phyloP scores from a whole-genome alignment of 2,888 invertebrate genomes.

The Lathronympha strigana region DNA sequence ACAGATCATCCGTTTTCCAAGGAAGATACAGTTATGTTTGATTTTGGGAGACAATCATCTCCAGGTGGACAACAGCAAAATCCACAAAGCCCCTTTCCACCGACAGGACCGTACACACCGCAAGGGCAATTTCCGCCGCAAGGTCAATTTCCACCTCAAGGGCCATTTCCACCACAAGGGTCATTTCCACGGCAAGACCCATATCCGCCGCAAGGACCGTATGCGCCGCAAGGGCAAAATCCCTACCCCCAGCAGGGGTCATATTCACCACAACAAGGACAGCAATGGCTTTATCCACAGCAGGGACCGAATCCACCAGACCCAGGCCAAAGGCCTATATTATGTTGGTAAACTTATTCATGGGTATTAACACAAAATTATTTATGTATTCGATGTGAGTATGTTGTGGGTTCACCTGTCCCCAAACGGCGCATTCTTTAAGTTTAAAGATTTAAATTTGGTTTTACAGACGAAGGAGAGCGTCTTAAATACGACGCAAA shows the following conservation, averaged over 20 bases:
- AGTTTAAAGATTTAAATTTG: background rate
- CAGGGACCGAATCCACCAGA: too few species aligned
- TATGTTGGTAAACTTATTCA: too few species aligned
- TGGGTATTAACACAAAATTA: too few species aligned
- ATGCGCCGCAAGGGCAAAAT: too few species aligned
- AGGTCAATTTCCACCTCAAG: background rate
- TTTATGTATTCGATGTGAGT: too few species aligned
- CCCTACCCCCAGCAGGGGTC: too few species aligned
- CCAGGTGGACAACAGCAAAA: background rate
- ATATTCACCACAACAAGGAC: too few species aligned
- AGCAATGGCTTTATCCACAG: too few species aligned
- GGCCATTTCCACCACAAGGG: background rate
- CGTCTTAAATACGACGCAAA: conserved; percentile 51
- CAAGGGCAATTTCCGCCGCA: background rate
- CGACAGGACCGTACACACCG: background rate
- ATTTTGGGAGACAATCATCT: background rate
- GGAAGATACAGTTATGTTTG: background rate
- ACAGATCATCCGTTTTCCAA: background rate
- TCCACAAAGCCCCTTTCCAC: background rate
- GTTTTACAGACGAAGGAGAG: background rate
- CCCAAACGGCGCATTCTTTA: too few species aligned
- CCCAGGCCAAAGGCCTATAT: too few species aligned
- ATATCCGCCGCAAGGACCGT: too few species aligned
- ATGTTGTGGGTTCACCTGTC: too few species aligned
- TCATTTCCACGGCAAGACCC: background rate